Base-by-base conservation (phyloP, 2,888 invertebrate genomes). In the Steinernema carpocapsae region DNA sequence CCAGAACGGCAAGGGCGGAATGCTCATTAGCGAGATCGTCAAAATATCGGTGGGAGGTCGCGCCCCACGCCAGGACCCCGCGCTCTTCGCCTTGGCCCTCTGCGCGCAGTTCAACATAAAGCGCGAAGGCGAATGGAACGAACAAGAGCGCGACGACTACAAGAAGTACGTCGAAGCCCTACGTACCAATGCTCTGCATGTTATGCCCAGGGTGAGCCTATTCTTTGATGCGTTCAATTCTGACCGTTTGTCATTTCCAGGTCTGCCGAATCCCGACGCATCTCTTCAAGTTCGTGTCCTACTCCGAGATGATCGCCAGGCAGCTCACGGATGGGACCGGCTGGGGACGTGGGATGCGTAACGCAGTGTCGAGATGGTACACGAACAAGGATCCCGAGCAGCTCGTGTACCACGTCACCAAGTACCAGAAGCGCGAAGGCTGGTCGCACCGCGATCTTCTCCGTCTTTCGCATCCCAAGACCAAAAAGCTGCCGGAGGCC, bases 371-470 rank as follows among this genome's bases (percentile, higher is more conserved):
- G 72, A 88, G 90, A 6, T 93, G 92, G 92, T 93, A 93, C 85
- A 77, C 88, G 24, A 89, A 88, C 1, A 91, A 91, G 86, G 89
- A 91, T 17, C 91, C 92, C 0, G 87, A 90, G 86, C 90, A 91
- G 72, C 88, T 93, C 52, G 92, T 91, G 0, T 90, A 91, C 81
- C 91, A 91, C 79, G 90, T 92, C 24, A 91, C 92, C 3, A 90
- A 91, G 85, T 91, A 91, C 73, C 91, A 90, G 72, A 91, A 91
- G 10, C 90, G 91, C 78, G 91, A 92, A 82, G 92, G 92, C 3
- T 92, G 93, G 90, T 91, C 91, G 0, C 93, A 93, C 86, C 92
- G 91, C 83, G 93, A 92, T 81, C 89, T 93, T n/a, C 88, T 91
- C 90, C 85, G 89, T 42, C 82, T 88, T 48, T 78, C 84, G 43